Base-by-base conservation (phyloP, 2,797 vertebrate species). In the Acipenser oxyrinchus region DNA sequence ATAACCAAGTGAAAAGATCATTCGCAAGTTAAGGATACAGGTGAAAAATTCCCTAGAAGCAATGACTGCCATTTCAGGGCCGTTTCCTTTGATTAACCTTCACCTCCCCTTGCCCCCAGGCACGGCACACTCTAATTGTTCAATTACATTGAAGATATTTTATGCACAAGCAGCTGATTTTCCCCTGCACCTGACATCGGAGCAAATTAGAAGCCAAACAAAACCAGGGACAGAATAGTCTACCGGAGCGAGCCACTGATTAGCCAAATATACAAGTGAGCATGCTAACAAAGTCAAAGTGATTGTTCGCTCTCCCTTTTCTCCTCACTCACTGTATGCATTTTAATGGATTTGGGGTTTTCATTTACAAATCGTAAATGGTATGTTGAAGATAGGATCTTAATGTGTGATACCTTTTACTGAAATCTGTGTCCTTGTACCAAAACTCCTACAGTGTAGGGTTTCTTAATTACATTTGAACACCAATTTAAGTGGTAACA, bases 11-110 rank as follows among this genome's bases (percentile, higher is more conserved):
- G 23, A 37, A 37, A 37, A 37, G 23, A 37, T 37, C 1, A 37
- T 37, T 37, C 4, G 10, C 7, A 48, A 71, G 70, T 71, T 71
- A 67, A 57, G 62, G 63, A 71, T 64, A 80, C 82, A 70, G 77
- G 86, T 86, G 86, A 86, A 85, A 85, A 82, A 83, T 78, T 84
- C 76, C 86, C 75, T 70, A 75, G 70, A 74, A 66, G 49, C 67
- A 69, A 71, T 48, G 2, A 75, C 84, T 82, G 73, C 75, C 77
- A 86, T 83, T 79, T 76, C 79, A 81, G 73, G 82, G 77, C 82
- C 83, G 86, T 83, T 91, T 91, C 86, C 81, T 89, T 84, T 82
- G 78, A 87, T 89, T 93, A 91, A 91, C 84, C 87, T 89, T 74
- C 73, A 68, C 75, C 78, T 85, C 84, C 89, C 86, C 83, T 81